Evolutionary conservation across 2,113 vertebrate genomes (phyloP).

Genomic region (Crotalus helleri): DNA sequence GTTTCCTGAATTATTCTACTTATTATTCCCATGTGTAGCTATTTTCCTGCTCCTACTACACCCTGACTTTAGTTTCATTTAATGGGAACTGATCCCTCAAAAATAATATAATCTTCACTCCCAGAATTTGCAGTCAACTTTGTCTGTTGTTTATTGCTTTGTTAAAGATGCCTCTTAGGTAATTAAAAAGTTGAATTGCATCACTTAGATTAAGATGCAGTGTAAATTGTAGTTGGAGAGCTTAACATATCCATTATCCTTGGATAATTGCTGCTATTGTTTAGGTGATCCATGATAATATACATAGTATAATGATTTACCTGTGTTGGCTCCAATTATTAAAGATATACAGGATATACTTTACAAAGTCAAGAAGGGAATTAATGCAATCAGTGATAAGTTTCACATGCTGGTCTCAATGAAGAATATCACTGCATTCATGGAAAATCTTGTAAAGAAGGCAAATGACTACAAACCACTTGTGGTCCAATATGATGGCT

Average conservation of each 20-base stretch:
- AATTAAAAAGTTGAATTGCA: no score
- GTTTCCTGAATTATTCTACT: background rate
- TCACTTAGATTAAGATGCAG: background rate
- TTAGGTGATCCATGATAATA: background rate
- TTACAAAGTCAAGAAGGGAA: conserved; percentile 49
- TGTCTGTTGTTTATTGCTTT: background rate
- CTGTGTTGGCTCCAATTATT: accelerated
- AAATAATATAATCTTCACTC: background rate
- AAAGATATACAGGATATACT: conserved; percentile 66
- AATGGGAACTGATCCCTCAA: background rate
- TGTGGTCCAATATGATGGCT: background rate
- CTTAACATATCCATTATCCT: background rate
- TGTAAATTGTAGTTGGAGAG: background rate
- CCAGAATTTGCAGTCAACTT: background rate
- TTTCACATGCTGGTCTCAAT: conserved; percentile 39
- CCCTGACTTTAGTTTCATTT: background rate
- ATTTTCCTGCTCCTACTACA: background rate
- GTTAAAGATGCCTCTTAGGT: background rate
- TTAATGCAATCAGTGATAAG: conserved; percentile 39
- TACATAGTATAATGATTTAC: background rate
- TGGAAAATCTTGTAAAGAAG: background rate
- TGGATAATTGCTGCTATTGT: background rate
- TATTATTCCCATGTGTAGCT: background rate
- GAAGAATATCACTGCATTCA: background rate
- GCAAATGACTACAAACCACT: background rate